Conservation (phyloP, 2,888 invertebrate genomes). For the Endotricha flammealis region DNA sequence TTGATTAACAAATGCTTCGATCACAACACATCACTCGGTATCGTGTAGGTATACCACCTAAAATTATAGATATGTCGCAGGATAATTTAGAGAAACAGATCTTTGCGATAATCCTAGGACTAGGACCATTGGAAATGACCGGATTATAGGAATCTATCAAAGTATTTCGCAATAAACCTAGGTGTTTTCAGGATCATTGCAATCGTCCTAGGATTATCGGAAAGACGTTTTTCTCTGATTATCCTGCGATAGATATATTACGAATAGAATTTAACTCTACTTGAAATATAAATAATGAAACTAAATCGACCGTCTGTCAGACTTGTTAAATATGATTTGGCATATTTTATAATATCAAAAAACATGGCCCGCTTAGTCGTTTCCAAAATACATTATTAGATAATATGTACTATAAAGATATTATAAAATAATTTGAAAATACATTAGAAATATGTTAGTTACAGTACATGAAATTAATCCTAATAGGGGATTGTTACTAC, state of each 20-base stretch:
- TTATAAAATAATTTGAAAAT: constrained; percentile 51
- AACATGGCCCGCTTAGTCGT: constrained; percentile 40
- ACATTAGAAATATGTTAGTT: constrained; percentile 39
- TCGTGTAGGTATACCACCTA: constrained; percentile 16
- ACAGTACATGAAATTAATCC: constrained; percentile 49
- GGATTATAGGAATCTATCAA: too few species aligned
- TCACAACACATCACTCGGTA: constrained; percentile 30
- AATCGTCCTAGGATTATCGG: too few species aligned
- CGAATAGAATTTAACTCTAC: constrained; percentile 17
- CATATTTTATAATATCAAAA: constrained; percentile 52
- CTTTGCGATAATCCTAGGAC: too few species aligned
- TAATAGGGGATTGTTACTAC: constrained; percentile 52
- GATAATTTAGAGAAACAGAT: too few species aligned
- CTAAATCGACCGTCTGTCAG: constrained; percentile 33
- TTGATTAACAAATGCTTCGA: constrained; percentile 24
- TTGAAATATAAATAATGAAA: constrained; percentile 22
- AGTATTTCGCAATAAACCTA: too few species aligned
- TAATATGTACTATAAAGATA: constrained; percentile 33
- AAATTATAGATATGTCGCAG: too few species aligned
- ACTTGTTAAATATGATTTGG: constrained; percentile 49
- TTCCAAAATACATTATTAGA: constrained; percentile 42
- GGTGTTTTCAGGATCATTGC: too few species aligned
- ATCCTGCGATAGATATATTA: constrained; percentile 14
- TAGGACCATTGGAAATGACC: too few species aligned
- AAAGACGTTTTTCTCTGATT: too few species aligned